These are phyloP conservation scores for Lochmaea capreae DNA, from an alignment of 2,888 invertebrate species.

Conservation along the genomic window DNA sequence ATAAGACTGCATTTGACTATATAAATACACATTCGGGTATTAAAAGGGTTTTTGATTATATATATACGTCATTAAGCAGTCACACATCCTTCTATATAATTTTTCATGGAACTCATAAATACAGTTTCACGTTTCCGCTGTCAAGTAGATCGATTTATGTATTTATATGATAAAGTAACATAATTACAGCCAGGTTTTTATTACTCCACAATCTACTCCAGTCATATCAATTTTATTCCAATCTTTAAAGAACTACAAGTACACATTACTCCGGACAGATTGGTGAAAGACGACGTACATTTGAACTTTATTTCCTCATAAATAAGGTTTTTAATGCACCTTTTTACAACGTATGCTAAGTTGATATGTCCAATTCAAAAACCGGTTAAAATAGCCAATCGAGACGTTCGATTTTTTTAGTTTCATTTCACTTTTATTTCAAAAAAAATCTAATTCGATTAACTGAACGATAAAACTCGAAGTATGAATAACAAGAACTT, in stretches of 20 bases:
- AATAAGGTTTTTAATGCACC: conserved; percentile 54
- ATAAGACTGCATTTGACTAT: too few species aligned
- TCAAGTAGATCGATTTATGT: not conserved
- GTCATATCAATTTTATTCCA: conserved; percentile 27
- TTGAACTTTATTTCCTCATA: conserved; percentile 53
- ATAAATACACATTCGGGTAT: too few species aligned
- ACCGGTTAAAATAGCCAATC: conserved; percentile 53
- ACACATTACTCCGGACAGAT: conserved; percentile 36
- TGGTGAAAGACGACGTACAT: conserved; percentile 49
- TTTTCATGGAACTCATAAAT: not conserved
- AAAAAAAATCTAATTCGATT: conserved; percentile 6
- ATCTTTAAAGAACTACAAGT: conserved; percentile 18
- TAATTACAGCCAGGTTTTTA: conserved; percentile 12
- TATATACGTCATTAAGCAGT: too few species aligned
- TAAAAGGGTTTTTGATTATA: too few species aligned
- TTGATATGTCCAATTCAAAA: conserved; percentile 48
- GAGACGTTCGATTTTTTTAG: conserved; percentile 25
- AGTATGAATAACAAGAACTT: too few species aligned
- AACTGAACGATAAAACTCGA: not conserved
- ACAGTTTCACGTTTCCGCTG: not conserved
- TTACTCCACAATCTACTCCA: conserved; percentile 15
- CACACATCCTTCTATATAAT: not conserved
- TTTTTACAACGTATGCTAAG: conserved; percentile 47
- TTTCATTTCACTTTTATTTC: not conserved
- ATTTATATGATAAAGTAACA: not conserved